Percentiles rank a stretch among this genome's conserved stretches.
phyloP scores from a whole-genome alignment of 2,113 vertebrate genomes.

The Heteronetta atricapilla region DNA sequence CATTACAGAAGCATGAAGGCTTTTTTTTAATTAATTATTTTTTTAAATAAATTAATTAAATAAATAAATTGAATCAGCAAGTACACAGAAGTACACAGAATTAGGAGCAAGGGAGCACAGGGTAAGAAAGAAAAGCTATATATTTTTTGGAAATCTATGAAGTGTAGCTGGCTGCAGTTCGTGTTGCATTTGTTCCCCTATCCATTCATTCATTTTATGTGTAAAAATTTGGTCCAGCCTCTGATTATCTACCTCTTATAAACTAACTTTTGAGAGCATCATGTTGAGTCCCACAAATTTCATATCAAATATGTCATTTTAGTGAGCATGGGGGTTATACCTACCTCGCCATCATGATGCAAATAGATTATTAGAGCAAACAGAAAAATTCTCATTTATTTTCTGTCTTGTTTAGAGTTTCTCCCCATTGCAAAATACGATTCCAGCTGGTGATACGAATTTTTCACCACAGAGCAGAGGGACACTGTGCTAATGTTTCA shows the following conservation, averaged over 20 bases:
- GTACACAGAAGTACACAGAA: neutral
- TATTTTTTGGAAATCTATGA: neutral
- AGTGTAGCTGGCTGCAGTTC: neutral
- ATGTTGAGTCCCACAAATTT: neutral
- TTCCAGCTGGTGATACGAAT: neutral
- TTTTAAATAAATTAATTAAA: no score
- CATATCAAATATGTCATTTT: neutral
- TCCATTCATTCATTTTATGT: neutral
- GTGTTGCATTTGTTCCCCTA: neutral
- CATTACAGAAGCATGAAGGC: neutral
- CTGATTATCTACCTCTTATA: neutral
- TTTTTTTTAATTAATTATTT: neutral
- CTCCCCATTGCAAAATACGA: neutral
- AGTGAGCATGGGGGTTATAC: neutral
- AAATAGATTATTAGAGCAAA: neutral
- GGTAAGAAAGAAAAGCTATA: neutral
- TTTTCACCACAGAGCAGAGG: neutral
- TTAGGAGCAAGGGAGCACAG: neutral
- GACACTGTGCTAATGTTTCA: neutral
- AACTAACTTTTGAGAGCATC: neutral
- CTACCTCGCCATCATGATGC: neutral
- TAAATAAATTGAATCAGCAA: conserved; percentile 7
- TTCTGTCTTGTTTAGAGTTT: neutral
- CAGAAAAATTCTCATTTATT: neutral
- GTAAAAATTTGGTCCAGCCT: neutral